Percentiles rank a stretch among this genome's conserved stretches.
Conservation (phyloP, 2,113 vertebrate species). For the Muntiacus muntjak region DNA sequence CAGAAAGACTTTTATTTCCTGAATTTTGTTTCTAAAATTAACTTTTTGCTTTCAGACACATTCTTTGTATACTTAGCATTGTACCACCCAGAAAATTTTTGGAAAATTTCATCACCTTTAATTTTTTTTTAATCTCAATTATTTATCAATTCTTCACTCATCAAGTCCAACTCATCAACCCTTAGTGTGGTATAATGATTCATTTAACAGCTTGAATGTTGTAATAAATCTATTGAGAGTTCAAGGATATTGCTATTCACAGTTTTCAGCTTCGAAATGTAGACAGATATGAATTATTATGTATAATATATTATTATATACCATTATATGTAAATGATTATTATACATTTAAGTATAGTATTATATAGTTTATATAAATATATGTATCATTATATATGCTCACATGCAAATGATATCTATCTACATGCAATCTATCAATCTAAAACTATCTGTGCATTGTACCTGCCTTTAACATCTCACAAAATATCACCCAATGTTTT, state of each 20-base stretch:
- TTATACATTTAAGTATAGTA: not conserved
- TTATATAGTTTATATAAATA: not conserved
- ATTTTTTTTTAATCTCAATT: constrained; percentile 20
- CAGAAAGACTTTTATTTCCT: constrained; percentile 36
- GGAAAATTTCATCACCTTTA: not conserved
- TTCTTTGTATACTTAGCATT: not conserved
- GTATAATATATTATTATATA: not conserved
- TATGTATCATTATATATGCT: not conserved
- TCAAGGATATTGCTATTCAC: not conserved
- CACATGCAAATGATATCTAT: not conserved
- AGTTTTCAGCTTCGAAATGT: not conserved
- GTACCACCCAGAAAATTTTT: not conserved
- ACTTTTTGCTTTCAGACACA: not conserved
- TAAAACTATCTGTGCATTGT: not conserved
- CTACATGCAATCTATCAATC: not conserved
- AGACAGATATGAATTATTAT: not conserved
- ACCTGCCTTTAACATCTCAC: not conserved
- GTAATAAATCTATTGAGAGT: not conserved
- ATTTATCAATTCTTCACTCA: not conserved
- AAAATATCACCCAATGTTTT: not conserved
- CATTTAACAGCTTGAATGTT: not conserved
- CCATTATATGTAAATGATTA: not conserved
- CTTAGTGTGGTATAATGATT: no score
- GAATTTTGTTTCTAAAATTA: constrained; percentile 15
- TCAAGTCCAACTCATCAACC: not conserved